phyloP scores from a whole-genome alignment of 1,140 invertebrate species.

The Leucophenga varia region DNA sequence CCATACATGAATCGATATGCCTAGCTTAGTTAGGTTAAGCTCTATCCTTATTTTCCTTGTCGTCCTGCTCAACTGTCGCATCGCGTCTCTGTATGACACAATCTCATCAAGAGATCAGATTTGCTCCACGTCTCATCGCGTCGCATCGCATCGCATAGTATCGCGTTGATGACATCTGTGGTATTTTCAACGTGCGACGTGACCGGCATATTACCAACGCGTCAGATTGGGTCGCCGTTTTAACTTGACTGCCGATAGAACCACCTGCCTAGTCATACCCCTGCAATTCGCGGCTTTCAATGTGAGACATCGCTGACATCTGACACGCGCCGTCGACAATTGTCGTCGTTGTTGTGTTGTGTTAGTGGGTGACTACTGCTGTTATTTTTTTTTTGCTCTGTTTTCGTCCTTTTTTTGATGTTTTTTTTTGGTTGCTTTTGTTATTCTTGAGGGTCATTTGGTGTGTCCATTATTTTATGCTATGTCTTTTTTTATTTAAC shows the following conservation, averaged over 20 bases:
- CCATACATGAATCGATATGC: no score
- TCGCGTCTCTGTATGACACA: slow-evolving; percentile 37
- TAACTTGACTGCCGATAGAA: no score
- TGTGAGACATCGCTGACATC: slow-evolving; percentile 32
- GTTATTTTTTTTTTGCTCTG: no score
- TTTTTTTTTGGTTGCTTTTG: no score
- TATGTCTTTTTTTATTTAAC: slow-evolving; percentile 2
- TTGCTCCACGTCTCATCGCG: slow-evolving; percentile 37
- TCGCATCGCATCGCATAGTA: no score
- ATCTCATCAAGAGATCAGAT: slow-evolving; percentile 53
- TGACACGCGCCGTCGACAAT: slow-evolving; percentile 42
- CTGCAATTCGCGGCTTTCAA: background rate
- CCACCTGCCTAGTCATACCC: slow-evolving; percentile 4
- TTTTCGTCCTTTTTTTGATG: no score
- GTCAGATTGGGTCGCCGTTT: no score
- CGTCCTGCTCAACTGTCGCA: background rate
- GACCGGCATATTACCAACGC: slow-evolving; percentile 38
- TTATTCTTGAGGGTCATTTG: slow-evolving; percentile 14
- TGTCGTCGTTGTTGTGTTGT: slow-evolving; percentile 1
- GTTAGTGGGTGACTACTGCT: no score
- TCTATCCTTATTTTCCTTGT: background rate
- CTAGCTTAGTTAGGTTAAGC: no score
- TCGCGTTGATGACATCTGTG: slow-evolving; percentile 51
- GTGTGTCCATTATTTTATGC: background rate
- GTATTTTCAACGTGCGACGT: slow-evolving; percentile 53